Evolutionary conservation across 2,797 vertebrate genomes (phyloP), one percentile per base, ranked within the genome.

Genomic region (Lagocephalus sceleratus): DNA sequence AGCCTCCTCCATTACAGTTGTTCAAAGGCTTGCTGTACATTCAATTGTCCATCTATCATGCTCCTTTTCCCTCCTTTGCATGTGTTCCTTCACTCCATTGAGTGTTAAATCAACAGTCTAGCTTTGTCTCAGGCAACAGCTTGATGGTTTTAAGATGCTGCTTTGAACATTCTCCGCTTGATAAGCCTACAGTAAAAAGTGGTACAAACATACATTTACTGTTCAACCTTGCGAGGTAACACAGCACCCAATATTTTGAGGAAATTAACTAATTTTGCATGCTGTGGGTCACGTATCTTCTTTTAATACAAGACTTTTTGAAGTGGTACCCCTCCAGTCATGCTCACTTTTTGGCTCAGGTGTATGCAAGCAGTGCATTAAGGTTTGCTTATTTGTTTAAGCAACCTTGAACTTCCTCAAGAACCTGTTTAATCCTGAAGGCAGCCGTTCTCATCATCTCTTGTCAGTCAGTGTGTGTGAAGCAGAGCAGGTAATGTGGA

Each of bases 71-170:
- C 78, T 79, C 69, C 62, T 82, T 74, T 81, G 79, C 71, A 78
- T 83, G 72, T 71, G 82, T 78, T 82, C 78, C 29, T 68, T 85
- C 82, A 77, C 77, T 85, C 64, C 69, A 67, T 77, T 73, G 71
- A 78, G 78, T 82, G 68, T 84, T 85, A 82, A 82, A 82, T 83
- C 80, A 84, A 80, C 81, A 85, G 67, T 63, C 76, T 78, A 68
- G 79, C 75, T 75, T 78, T 73, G 68, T 84, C 71, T 82, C 67
- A 68, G 78, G 73, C 83, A 78, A 75, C 73, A 71, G 73, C 69
- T 61, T 81, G 83, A 84, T 78, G 75, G 57, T 59, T 86, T 85
- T 79, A 85, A 83, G 82, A 82, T 86, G 81, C 78, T 79, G 54
- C 60, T 59, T 63, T 74, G 60, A 75, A 56, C 50, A 20, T 53